Percentiles rank a stretch among this genome's conserved stretches.
Conservation (phyloP, 35 echinoderm and acorn worm species). For the Chiridota heheva region DNA sequence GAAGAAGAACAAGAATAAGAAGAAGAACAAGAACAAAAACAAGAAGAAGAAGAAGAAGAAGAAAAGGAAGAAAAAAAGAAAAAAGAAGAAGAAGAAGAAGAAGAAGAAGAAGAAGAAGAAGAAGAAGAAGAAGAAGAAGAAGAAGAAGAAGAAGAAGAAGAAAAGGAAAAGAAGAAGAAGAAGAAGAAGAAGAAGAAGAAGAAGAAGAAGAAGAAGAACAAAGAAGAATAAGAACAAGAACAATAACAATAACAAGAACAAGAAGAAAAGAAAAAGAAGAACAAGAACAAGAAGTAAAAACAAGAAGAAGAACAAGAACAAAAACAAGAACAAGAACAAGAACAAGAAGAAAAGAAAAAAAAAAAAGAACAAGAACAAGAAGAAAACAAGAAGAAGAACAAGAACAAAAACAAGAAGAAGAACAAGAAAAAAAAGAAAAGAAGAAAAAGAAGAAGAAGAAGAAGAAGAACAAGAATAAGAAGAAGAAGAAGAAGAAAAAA, state of each 20-base stretch:
- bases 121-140: constrained; percentile 11
- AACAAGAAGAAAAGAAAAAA: background rate
- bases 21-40: too few species aligned
- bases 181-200: too few species aligned
- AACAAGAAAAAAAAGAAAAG: background rate
- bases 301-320: background rate
- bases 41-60: background rate
- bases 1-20: constrained; percentile 14
- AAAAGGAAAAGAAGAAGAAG: too few species aligned
- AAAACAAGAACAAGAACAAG: background rate
- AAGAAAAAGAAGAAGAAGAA: background rate
- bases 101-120: constrained; percentile 12
- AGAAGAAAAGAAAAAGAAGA: too few species aligned
- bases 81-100: constrained; percentile 10
- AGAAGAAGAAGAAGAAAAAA: too few species aligned
- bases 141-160: too few species aligned
- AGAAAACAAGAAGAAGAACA: background rate
- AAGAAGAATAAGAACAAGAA: too few species aligned
- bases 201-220: too few species aligned
- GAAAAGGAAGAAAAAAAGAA: background rate
- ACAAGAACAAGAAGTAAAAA: too few species aligned
- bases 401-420: too few species aligned
- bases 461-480: too few species aligned
- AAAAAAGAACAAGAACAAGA: background rate
- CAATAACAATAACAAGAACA: too few species aligned